Evolutionary conservation across 2,797 vertebrate species (phyloP).

Genomic region (Pangasius krempfi): DNA sequence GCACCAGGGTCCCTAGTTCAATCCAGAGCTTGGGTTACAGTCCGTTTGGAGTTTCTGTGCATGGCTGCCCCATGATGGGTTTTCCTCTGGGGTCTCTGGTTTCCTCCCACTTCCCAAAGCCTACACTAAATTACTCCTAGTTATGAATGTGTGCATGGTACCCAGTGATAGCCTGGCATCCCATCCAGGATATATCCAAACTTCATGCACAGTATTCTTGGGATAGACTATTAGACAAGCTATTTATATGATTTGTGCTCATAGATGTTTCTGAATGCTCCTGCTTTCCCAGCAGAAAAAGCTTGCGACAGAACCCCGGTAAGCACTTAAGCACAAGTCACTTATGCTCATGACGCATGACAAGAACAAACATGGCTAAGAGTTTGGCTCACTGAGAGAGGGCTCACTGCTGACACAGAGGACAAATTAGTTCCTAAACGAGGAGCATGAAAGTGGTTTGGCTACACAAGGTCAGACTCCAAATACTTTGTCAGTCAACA

Average conservation of each 20-base stretch:
- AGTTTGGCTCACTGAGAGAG: background rate
- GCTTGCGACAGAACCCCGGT: background rate
- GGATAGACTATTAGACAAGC: no score
- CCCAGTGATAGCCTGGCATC: background rate
- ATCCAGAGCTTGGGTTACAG: background rate
- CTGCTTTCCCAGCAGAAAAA: background rate
- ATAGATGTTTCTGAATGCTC: background rate
- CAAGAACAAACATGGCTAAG: conserved; percentile 9
- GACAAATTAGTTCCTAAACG: background rate
- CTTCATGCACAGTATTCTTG: background rate
- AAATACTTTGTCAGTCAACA: background rate
- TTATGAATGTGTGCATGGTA: background rate
- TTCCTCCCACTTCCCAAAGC: background rate
- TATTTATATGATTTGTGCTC: background rate
- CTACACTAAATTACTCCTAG: background rate
- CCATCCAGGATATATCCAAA: background rate
- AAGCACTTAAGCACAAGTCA: background rate
- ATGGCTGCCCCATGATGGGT: background rate
- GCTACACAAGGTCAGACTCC: background rate
- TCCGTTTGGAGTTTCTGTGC: background rate
- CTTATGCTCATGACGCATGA: background rate
- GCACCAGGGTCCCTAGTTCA: background rate
- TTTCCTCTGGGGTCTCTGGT: background rate
- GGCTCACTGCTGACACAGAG: background rate
- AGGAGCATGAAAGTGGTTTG: conserved; percentile 1